A percentile compares a stretch with the other conserved stretches of the same genome.
phyloP scores from a whole-genome alignment of 2,797 vertebrate genomes.

The Sphaeramia orbicularis region DNA sequence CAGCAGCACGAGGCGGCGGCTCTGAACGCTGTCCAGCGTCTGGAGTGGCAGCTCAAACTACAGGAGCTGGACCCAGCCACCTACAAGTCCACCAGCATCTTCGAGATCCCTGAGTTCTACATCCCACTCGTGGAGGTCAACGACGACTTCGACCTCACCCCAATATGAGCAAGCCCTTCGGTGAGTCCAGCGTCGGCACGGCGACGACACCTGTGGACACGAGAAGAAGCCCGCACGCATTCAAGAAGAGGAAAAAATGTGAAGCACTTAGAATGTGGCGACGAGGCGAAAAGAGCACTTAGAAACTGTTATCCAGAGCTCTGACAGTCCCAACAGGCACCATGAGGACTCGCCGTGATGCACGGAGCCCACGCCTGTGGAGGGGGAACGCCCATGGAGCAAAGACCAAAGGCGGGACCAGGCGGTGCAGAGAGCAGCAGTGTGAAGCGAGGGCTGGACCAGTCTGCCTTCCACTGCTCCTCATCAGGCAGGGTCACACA shows the following conservation, averaged over 20 bases:
- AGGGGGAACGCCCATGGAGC: slow-evolving; percentile 29
- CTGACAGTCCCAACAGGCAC: slow-evolving; percentile 42
- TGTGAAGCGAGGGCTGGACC: slow-evolving; percentile 14
- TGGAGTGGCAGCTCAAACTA: slow-evolving; percentile 99
- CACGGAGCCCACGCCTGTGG: no score
- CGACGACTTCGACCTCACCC: slow-evolving; percentile 98
- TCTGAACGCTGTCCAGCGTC: slow-evolving; percentile 96
- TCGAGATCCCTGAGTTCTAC: slow-evolving; percentile 98
- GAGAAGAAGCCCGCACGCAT: slow-evolving; percentile 11
- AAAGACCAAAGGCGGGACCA: slow-evolving; percentile 59
- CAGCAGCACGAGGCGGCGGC: slow-evolving; percentile 99
- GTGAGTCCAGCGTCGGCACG: not conserved
- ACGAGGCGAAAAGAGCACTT: slow-evolving; percentile 61
- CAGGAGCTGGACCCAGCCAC: slow-evolving; percentile 98
- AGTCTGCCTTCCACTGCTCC: slow-evolving; percentile 37
- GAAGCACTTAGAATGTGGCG: slow-evolving; percentile 79
- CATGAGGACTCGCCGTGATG: slow-evolving; percentile 9
- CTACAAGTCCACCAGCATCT: slow-evolving; percentile 98
- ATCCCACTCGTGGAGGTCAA: slow-evolving; percentile 99
- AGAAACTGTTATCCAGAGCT: slow-evolving; percentile 62
- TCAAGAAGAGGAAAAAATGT: slow-evolving; percentile 49
- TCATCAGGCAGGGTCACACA: slow-evolving; percentile 62
- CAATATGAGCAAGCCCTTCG: slow-evolving; percentile 85
- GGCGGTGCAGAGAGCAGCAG: slow-evolving; percentile 81
- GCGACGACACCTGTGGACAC: not conserved